Evolutionary conservation across 2,888 invertebrate genomes (phyloP).

Genomic region (Eugnorisma glareosa): DNA sequence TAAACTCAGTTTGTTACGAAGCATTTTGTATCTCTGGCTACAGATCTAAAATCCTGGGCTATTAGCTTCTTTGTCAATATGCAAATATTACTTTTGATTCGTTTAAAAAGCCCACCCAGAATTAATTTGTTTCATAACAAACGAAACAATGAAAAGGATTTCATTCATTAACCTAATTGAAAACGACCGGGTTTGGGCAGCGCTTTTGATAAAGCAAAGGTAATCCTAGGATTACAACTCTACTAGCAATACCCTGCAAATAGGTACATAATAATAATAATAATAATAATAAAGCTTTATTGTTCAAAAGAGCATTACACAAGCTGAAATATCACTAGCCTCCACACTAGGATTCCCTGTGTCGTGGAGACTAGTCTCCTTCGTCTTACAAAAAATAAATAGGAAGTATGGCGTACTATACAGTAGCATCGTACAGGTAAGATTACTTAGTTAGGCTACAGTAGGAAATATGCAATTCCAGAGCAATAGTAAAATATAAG

Average conservation of each 20-base stretch:
- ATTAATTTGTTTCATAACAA: neutral
- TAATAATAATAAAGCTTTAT: no score
- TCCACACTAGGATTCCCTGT: no score
- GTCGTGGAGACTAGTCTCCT: no score
- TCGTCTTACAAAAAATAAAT: no score
- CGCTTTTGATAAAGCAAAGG: constrained; percentile 31
- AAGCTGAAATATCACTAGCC: no score
- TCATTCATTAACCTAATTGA: constrained; percentile 49
- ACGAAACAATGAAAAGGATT: constrained; percentile 44
- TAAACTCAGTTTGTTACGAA: neutral
- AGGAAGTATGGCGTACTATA: no score
- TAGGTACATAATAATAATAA: no score
- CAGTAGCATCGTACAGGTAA: no score
- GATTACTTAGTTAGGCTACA: no score
- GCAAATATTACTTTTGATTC: constrained; percentile 32
- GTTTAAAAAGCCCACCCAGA: constrained; percentile 9
- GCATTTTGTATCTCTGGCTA: neutral
- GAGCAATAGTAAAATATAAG: no score
- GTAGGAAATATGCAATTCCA: no score
- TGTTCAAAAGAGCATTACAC: no score
- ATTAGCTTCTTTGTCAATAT: neutral
- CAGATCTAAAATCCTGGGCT: neutral
- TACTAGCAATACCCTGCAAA: constrained; percentile 27
- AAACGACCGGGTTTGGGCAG: constrained; percentile 17
- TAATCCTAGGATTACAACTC: constrained; percentile 43